Base-by-base conservation (phyloP, 1,140 invertebrate species). In the Aethina tumida region DNA sequence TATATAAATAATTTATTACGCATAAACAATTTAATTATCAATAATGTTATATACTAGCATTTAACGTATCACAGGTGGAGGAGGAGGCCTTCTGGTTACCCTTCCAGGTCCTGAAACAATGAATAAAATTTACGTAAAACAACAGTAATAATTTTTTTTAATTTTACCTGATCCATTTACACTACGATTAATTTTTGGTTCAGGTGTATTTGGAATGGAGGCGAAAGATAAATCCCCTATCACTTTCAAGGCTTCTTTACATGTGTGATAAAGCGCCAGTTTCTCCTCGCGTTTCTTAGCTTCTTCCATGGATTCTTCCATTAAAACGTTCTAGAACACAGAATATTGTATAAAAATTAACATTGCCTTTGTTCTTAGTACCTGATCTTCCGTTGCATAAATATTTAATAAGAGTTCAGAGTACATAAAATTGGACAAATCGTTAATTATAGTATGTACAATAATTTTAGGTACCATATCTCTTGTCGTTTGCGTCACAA, bases 151-250 rank as follows among this genome's bases (percentile, higher is more conserved):
- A n/a, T n/a, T n/a, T n/a, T n/a, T n/a, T n/a, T n/a, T n/a, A n/a
- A n/a, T n/a, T n/a, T n/a, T n/a, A n/a, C n/a, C n/a, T n/a, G n/a
- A n/a, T n/a, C n/a, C n/a, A n/a, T n/a, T n/a, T n/a, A n/a, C n/a
- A n/a, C n/a, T n/a, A n/a, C n/a, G n/a, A n/a, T n/a, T n/a, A n/a
- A n/a, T n/a, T n/a, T n/a, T n/a, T n/a, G n/a, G n/a, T n/a, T n/a
- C n/a, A n/a, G n/a, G n/a, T n/a, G n/a, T n/a, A n/a, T n/a, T n/a
- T n/a, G n/a, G n/a, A n/a, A n/a, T n/a, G n/a, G n/a, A n/a, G n/a
- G n/a, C n/a, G n/a, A n/a, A n/a, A n/a, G n/a, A n/a, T n/a, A n/a
- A 94, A 64, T 99, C 95, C 40, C 90, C 89, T 62, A 99, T 99
- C 47, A 99, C 99, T 53, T 77, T 74, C 38, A 99, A 67, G 9